Percentiles rank a stretch among this genome's conserved stretches.
Conservation (phyloP, 2,113 vertebrate genomes). For the Salvator merianae region DNA sequence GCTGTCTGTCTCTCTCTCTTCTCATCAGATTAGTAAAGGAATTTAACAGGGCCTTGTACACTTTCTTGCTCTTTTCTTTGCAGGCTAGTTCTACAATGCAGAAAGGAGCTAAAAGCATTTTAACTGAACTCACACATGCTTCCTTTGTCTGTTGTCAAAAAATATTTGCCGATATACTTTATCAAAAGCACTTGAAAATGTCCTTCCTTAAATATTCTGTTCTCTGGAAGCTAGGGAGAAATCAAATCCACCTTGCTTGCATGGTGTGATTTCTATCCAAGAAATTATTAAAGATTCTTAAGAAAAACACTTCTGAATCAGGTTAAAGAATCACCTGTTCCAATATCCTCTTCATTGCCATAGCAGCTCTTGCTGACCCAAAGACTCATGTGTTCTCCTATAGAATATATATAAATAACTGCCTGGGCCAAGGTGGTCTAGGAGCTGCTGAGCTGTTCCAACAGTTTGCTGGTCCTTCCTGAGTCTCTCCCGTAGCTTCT, state of each 20-base stretch:
- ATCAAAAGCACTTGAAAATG: conserved; percentile 19
- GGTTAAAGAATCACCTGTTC: background rate
- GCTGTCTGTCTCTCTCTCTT: conserved; percentile 64
- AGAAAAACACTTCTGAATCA: background rate
- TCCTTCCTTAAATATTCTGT: conserved; percentile 12
- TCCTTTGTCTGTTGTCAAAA: conserved; percentile 52
- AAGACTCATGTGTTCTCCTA: too few relatives aligned
- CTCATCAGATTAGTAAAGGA: conserved; percentile 73
- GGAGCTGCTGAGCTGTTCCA: too few relatives aligned
- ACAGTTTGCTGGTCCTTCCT: too few relatives aligned
- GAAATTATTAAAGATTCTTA: background rate
- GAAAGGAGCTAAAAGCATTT: conserved; percentile 58
- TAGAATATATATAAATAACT: too few relatives aligned
- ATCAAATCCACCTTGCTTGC: background rate
- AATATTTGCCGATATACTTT: conserved; percentile 52
- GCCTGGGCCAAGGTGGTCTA: too few relatives aligned
- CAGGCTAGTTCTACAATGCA: conserved; percentile 71
- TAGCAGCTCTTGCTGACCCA: too few relatives aligned
- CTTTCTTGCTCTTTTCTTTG: conserved; percentile 51
- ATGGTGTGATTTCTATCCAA: background rate
- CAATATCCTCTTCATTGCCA: background rate
- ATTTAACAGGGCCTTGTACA: conserved; percentile 59
- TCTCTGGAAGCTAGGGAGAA: conserved; percentile 36
- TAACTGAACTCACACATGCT: conserved; percentile 65
- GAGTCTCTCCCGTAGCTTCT: too few relatives aligned